Conservation (phyloP, 2,888 invertebrate genomes). For the Muschampia plurimacula region DNA sequence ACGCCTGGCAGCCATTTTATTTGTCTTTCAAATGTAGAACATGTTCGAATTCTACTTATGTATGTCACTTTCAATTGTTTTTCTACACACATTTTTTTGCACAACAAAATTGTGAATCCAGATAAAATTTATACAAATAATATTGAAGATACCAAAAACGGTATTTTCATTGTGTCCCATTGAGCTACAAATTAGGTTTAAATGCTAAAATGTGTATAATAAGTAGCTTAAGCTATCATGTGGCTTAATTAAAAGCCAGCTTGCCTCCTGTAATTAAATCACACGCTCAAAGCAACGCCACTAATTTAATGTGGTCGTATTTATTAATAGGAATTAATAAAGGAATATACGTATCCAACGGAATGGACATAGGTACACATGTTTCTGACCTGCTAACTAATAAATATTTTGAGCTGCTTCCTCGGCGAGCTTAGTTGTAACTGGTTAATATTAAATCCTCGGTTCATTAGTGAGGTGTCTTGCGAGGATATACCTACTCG, state of each 20-base stretch:
- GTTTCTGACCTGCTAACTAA: constrained; percentile 11
- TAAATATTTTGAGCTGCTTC: constrained; percentile 16
- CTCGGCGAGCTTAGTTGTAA: constrained; percentile 12
- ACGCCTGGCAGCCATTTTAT: no score
- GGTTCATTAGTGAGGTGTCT: not conserved
- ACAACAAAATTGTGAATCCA: no score
- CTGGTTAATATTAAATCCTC: constrained; percentile 7
- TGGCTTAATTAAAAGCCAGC: not conserved
- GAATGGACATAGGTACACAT: not conserved
- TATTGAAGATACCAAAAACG: no score
- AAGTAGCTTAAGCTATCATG: not conserved
- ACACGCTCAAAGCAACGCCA: not conserved
- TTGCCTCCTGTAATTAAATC: not conserved
- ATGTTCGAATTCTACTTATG: no score
- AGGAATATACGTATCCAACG: no score
- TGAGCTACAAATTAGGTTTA: no score
- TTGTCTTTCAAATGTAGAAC: no score
- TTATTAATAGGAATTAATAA: not conserved
- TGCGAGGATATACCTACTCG: not conserved
- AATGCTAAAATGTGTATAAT: not conserved
- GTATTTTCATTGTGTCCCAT: no score
- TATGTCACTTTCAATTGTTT: no score
- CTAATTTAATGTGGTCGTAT: not conserved
- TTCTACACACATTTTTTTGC: no score
- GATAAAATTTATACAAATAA: no score